Percentiles rank a stretch among this genome's conserved stretches.
phyloP scores from a whole-genome alignment of 2,113 vertebrate species.

The Malaclemys terrapin region DNA sequence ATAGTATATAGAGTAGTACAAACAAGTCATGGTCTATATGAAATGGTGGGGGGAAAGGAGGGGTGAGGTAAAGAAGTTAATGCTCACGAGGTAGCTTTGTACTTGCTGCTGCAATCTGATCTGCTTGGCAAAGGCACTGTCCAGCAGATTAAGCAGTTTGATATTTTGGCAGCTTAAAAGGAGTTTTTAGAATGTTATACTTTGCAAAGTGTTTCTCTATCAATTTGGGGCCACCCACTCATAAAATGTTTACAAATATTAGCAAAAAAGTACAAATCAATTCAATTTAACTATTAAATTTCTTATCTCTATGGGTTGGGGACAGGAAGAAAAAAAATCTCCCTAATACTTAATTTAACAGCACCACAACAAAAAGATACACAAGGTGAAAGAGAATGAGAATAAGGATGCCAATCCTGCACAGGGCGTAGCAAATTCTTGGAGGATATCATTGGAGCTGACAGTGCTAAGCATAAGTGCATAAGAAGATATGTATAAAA shows the following conservation, averaged over 20 bases:
- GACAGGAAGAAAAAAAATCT: background rate
- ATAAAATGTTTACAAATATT: background rate
- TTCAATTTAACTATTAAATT: background rate
- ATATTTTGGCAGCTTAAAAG: fast-evolving
- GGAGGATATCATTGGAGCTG: background rate
- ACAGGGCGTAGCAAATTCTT: background rate
- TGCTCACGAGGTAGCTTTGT: background rate
- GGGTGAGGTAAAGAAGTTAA: background rate
- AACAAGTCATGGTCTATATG: too few species aligned
- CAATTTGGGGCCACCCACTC: background rate
- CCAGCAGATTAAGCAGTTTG: background rate
- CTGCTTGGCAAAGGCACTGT: fast-evolving
- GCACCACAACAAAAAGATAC: background rate
- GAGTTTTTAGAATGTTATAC: background rate
- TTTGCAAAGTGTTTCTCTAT: background rate
- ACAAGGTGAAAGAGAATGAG: background rate
- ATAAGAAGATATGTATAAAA: too few species aligned
- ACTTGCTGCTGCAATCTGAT: background rate
- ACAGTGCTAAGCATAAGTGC: background rate
- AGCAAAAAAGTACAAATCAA: background rate
- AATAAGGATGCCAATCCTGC: background rate
- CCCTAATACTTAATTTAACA: background rate
- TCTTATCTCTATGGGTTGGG: background rate
- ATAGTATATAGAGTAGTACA: too few species aligned
- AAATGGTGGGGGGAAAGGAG: fast-evolving